phyloP scores from a whole-genome alignment of 64 coral and sea anemone genomes.

The Dendrophyllia cribrosa region DNA sequence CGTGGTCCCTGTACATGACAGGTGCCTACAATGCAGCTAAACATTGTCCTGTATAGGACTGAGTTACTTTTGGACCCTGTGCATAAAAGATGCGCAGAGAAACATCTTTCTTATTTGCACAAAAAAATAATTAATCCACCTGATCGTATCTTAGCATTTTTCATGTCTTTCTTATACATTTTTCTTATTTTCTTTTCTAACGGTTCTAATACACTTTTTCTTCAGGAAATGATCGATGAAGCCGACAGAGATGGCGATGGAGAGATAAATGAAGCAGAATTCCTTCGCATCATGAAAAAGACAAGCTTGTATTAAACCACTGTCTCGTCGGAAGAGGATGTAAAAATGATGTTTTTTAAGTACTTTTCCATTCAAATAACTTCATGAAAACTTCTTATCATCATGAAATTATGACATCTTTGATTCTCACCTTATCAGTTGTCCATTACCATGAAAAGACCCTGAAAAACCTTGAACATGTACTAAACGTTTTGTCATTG shows the following conservation, averaged over 20 bases:
- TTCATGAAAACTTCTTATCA: background rate
- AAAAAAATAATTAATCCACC: too few species aligned
- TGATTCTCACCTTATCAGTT: background rate
- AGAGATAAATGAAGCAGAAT: constrained; percentile 99
- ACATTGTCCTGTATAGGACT: too few species aligned
- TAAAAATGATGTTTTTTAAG: constrained; percentile 36
- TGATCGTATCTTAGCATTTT: too few species aligned
- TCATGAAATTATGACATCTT: background rate
- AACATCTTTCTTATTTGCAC: too few species aligned
- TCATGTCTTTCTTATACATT: too few species aligned
- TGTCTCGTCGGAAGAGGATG: background rate
- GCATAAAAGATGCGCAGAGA: too few species aligned
- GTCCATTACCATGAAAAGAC: background rate
- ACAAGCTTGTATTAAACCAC: constrained; percentile 91
- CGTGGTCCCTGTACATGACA: too few species aligned
- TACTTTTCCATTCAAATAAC: background rate
- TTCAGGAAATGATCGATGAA: constrained; percentile 99
- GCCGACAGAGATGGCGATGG: constrained; percentile 98
- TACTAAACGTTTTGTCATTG: background rate
- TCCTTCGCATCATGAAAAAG: constrained; percentile 99
- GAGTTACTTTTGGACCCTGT: too few species aligned
- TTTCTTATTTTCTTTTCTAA: too few species aligned
- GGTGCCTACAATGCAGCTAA: too few species aligned
- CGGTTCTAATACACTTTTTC: background rate
- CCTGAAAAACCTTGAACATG: background rate